These are phyloP conservation scores for Lethrus apterus DNA, from an alignment of 1,140 invertebrate genomes.

Conservation along the genomic window DNA sequence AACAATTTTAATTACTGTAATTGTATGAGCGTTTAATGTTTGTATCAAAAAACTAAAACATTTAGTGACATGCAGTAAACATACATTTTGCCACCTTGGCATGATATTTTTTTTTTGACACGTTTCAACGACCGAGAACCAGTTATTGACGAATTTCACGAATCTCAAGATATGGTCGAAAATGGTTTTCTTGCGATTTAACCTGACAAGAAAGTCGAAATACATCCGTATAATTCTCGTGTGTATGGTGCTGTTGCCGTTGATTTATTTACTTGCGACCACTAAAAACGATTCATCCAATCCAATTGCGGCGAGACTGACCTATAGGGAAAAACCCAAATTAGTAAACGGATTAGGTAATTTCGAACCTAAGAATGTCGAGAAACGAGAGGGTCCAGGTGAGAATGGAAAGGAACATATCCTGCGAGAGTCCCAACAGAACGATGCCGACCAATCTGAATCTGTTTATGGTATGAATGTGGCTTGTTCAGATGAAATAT, in stretches of 20 bases:
- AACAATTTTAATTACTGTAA: too few species aligned
- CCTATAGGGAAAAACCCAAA: conserved; percentile 25
- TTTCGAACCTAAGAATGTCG: conserved; percentile 60
- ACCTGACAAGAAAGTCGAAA: conserved; percentile 35
- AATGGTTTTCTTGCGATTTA: conserved; percentile 16
- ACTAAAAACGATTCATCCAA: conserved; percentile 31
- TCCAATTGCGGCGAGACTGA: conserved; percentile 10
- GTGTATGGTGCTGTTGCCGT: conserved; percentile 35
- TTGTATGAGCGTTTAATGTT: too few species aligned
- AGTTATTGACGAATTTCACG: too few species aligned
- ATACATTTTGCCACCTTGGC: too few species aligned
- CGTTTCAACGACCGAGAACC: too few species aligned
- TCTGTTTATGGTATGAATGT: conserved; percentile 96
- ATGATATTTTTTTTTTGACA: too few species aligned
- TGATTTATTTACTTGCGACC: conserved; percentile 42
- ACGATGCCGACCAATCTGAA: conserved; percentile 65
- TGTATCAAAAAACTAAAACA: too few species aligned
- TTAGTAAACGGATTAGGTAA: conserved; percentile 45
- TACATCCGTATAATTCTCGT: conserved; percentile 37
- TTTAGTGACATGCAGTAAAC: too few species aligned
- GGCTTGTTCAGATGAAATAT: conserved; percentile 90
- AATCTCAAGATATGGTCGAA: too few species aligned
- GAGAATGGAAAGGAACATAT: conserved; percentile 74
- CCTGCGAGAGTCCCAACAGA: conserved; percentile 63
- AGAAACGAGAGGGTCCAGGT: conserved; percentile 65